Conservation (phyloP, 53 echinoderm and acorn worm genomes). For the Glandiceps talaboti region DNA sequence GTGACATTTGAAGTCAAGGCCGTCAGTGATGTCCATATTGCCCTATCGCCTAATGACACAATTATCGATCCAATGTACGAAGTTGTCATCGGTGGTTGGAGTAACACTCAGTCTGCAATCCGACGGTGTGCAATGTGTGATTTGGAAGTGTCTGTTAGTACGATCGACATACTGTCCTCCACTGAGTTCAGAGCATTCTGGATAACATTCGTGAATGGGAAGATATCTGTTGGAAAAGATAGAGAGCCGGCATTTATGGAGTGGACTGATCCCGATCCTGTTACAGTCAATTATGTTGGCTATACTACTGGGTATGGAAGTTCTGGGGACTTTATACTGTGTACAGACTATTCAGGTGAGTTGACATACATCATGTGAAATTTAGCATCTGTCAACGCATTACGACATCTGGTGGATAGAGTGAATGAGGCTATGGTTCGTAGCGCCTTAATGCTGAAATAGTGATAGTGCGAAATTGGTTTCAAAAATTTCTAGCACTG, state of each 20-base stretch:
- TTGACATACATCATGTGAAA: neutral
- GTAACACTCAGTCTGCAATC: conserved; percentile 40
- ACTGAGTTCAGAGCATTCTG: conserved; percentile 54
- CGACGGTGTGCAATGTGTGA: conserved; percentile 13
- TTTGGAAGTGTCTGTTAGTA: conserved; percentile 18
- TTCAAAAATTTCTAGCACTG: no score
- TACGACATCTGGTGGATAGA: conserved; percentile 1
- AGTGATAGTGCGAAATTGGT: no score
- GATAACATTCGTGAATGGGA: conserved; percentile 36
- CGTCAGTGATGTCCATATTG: conserved; percentile 35
- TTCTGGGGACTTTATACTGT: conserved; percentile 47
- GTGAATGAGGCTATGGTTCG: no score
- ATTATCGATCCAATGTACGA: conserved; percentile 25
- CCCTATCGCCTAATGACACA: conserved; percentile 8
- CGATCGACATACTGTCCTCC: conserved; percentile 23
- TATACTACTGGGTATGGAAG: conserved; percentile 48
- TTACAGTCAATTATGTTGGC: conserved; percentile 43
- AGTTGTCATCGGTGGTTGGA: conserved; percentile 51
- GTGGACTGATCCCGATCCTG: conserved; percentile 42
- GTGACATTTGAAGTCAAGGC: conserved; percentile 52
- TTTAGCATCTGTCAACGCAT: neutral
- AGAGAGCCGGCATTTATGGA: conserved; percentile 32
- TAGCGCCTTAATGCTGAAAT: no score
- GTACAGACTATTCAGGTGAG: conserved; percentile 1
- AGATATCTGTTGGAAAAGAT: conserved; percentile 38